These are phyloP conservation scores for Acanthopagrus latus DNA, from an alignment of 2,797 vertebrate genomes.

Conservation along the genomic window DNA sequence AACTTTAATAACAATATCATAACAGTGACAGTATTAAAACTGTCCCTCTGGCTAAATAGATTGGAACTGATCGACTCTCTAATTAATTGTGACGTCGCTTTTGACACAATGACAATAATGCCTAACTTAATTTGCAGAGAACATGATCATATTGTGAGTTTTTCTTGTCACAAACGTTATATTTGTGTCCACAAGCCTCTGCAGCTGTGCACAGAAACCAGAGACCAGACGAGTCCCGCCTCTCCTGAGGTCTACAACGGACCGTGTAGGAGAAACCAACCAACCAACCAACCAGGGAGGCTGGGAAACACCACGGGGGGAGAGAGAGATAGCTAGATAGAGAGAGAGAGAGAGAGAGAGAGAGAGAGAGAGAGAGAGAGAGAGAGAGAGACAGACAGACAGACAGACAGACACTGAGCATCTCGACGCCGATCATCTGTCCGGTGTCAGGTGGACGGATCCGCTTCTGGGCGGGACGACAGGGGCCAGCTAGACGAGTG, in stretches of 20 bases:
- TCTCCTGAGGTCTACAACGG: conserved; percentile 21
- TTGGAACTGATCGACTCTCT: background rate
- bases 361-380: too few relatives aligned
- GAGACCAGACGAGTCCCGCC: conserved; percentile 27
- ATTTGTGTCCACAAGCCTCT: background rate
- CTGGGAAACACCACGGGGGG: background rate
- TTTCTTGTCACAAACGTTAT: background rate
- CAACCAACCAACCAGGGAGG: conserved; percentile 34
- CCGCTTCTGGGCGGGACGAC: conserved; percentile 24
- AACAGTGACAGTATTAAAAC: too few relatives aligned
- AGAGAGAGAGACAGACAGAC: too few relatives aligned
- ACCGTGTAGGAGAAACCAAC: conserved; percentile 18
- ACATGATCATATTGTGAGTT: background rate
- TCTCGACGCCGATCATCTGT: conserved; percentile 20
- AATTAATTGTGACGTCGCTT: too few relatives aligned
- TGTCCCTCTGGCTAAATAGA: background rate
- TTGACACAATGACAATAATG: background rate
- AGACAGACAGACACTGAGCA: conserved; percentile 5
- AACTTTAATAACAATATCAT: background rate
- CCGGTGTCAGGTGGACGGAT: conserved; percentile 40
- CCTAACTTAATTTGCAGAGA: background rate
- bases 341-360: too few relatives aligned
- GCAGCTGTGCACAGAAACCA: background rate
- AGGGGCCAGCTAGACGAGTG: conserved; percentile 9
- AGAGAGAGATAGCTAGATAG: too few relatives aligned